Percentiles rank a stretch among this genome's conserved stretches.
Evolutionary conservation across 2,797 vertebrate species (phyloP).

Genomic region (Eptatretus atami): DNA sequence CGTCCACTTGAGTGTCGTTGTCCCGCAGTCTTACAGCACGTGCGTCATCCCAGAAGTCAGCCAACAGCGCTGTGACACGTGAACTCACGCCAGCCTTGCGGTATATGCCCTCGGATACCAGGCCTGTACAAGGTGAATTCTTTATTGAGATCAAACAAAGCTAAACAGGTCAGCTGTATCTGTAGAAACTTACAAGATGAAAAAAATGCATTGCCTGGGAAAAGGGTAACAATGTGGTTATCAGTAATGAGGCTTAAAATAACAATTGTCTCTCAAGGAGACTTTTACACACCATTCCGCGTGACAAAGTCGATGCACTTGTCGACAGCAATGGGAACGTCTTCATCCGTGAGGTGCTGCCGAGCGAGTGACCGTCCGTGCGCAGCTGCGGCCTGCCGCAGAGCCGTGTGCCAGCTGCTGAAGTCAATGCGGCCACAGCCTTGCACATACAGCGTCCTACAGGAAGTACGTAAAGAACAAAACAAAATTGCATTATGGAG

Average conservation of each 20-base stretch:
- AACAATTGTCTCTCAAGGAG: not conserved
- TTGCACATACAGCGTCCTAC: conserved; percentile 48
- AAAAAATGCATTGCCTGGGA: too few relatives aligned
- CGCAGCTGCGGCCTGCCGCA: conserved; percentile 42
- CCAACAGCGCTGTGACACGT: conserved; percentile 33
- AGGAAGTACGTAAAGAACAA: not conserved
- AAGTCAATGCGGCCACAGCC: conserved; percentile 59
- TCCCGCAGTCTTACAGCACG: conserved; percentile 39
- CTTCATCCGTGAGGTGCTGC: conserved; percentile 56
- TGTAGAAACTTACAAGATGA: too few relatives aligned
- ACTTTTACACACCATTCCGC: conserved; percentile 26
- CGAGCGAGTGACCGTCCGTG: conserved; percentile 41
- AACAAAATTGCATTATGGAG: too few relatives aligned
- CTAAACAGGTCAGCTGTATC: too few relatives aligned
- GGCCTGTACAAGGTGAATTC: conserved; percentile 16
- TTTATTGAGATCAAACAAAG: too few relatives aligned
- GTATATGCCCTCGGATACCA: conserved; percentile 69
- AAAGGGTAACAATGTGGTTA: not conserved
- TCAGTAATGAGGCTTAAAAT: not conserved
- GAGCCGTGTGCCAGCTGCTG: conserved; percentile 33
- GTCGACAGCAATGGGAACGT: conserved; percentile 52
- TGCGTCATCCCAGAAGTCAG: conserved; percentile 33
- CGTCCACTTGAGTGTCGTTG: conserved; percentile 55
- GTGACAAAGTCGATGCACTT: conserved; percentile 65
- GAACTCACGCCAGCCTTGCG: conserved; percentile 73